Evolutionary conservation across 2,888 invertebrate genomes (phyloP).

Genomic region (Caenorhabditis sp.): DNA sequence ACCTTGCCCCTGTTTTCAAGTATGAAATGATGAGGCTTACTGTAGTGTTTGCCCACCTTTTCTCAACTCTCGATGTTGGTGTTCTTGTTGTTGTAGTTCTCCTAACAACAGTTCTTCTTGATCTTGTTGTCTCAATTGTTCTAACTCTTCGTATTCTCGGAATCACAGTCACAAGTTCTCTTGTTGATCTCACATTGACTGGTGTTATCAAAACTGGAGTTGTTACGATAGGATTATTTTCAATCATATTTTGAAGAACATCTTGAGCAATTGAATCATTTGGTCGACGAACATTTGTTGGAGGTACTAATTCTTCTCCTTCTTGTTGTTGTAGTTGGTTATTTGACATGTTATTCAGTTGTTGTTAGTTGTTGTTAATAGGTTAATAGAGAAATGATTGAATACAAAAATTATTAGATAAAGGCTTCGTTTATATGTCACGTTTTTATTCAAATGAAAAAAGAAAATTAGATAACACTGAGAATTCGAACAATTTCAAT

Average conservation of each 20-base stretch:
- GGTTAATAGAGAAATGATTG: conserved; percentile 2
- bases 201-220: background rate
- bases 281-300: background rate
- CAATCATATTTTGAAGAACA: background rate
- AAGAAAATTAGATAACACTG: too few species aligned
- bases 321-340: background rate
- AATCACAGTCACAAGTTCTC: background rate
- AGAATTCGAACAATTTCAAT: too few species aligned
- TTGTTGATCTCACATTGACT: background rate
- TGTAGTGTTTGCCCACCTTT: too few species aligned
- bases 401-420: too few species aligned
- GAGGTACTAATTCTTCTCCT: background rate
- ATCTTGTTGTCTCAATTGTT: background rate
- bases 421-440: too few species aligned
- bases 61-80: background rate
- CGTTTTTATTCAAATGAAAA: too few species aligned
- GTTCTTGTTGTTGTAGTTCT: background rate
- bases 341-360: background rate
- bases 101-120: background rate
- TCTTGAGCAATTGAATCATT: background rate
- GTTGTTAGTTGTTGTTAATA: background rate
- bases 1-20: too few species aligned
- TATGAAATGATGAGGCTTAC: too few species aligned
- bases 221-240: background rate
- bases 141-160: background rate